Conservation (phyloP, 2,888 invertebrate species). For the Entomobrya multifasciata region DNA sequence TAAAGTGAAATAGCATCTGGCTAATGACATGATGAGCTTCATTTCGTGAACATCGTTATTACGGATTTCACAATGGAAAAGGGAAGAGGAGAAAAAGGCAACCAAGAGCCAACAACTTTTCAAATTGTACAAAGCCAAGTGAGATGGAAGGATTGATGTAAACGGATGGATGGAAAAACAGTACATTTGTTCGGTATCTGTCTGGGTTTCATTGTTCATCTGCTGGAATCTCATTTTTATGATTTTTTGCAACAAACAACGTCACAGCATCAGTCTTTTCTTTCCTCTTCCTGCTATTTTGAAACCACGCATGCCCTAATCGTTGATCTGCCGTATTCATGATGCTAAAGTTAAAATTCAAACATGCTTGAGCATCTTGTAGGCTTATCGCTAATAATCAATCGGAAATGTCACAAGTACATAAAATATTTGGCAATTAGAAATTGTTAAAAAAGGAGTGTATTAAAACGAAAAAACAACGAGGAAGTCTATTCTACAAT, state of each 20-base stretch:
- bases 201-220: background rate
- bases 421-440: background rate
- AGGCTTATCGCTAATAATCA: conserved; percentile 4
- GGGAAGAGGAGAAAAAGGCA: too few species aligned
- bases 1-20: conserved; percentile 35
- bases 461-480: too few species aligned
- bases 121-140: too few species aligned
- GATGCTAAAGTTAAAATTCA: too few species aligned
- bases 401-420: background rate
- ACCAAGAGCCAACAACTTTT: too few species aligned
- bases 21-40: conserved; percentile 16
- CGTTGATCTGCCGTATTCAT: background rate
- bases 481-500: background rate
- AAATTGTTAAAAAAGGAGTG: background rate
- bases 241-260: conserved; percentile 16
- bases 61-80: too few species aligned
- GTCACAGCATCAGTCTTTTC: conserved; percentile 2
- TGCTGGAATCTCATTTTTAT: conserved; percentile 8
- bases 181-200: too few species aligned
- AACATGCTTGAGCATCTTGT: too few species aligned
- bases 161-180: too few species aligned
- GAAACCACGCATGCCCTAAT: too few species aligned
- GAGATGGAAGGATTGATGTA: too few species aligned
- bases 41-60: too few species aligned
- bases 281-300: conserved; percentile 43